phyloP scores from a whole-genome alignment of 2,113 vertebrate species.

The Passer montanus region DNA sequence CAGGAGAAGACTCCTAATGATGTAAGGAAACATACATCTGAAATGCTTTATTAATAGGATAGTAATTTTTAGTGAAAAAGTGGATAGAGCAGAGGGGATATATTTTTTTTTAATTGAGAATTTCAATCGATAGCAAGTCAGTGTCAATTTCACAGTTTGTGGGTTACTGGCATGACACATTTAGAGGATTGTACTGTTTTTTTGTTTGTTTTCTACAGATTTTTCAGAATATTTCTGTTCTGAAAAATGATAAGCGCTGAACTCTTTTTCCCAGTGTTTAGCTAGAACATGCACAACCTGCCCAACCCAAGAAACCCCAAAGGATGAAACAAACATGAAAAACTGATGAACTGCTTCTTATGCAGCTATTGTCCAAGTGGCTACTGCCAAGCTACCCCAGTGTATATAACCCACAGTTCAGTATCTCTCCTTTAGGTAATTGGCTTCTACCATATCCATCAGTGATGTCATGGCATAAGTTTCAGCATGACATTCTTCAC shows the following conservation, averaged over 20 bases:
- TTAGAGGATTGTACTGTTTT: not conserved
- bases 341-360: not conserved
- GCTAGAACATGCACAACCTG: not conserved
- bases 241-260: not conserved
- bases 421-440: not conserved
- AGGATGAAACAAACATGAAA: not conserved
- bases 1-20: slow-evolving; percentile 77
- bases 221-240: not conserved
- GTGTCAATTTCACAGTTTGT: not conserved
- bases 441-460: not conserved
- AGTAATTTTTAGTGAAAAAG: not conserved
- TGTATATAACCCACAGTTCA: not conserved
- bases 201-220: not conserved
- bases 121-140: not conserved
- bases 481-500: not conserved
- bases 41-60: not conserved
- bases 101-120: not conserved
- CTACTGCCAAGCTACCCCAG: not conserved
- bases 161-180: not conserved
- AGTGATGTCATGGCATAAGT: not conserved
- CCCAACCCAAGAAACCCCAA: not conserved
- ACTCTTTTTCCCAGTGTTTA: not conserved
- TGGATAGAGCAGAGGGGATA: not conserved
- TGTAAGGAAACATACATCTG: slow-evolving; percentile 68
- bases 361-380: not conserved